A percentile compares a stretch with the other conserved stretches of the same genome.
phyloP scores from a whole-genome alignment of 2,113 vertebrate genomes.

The Picathartes gymnocephalus region DNA sequence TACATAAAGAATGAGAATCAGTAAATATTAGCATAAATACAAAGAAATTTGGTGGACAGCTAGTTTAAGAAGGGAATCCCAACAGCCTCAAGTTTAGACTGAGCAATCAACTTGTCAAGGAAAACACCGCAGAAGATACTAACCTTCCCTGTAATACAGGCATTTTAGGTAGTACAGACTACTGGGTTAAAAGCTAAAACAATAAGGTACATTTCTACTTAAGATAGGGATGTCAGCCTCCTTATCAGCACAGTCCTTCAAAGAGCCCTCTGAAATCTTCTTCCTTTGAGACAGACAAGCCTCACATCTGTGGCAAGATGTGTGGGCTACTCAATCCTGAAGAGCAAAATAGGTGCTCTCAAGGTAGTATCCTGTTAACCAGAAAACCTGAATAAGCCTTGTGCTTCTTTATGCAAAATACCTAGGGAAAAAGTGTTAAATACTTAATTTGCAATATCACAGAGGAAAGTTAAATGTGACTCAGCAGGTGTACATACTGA shows the following conservation, averaged over 20 bases:
- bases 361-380: not conserved
- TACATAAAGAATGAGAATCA: too few species aligned
- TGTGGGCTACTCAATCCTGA: not conserved
- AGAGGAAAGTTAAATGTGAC: not conserved
- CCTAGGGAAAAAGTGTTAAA: not conserved
- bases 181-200: conserved; percentile 22
- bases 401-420: not conserved
- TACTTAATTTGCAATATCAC: not conserved
- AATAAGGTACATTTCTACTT: not conserved
- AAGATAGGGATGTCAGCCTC: conserved; percentile 25
- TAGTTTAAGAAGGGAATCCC: not conserved
- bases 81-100: not conserved
- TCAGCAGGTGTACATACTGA: not conserved
- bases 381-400: not conserved
- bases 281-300: not conserved
- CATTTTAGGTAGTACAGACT: not conserved
- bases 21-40: too few species aligned
- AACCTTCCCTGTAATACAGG: not conserved
- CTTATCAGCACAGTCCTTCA: conserved; percentile 22
- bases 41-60: not conserved
- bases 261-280: not conserved
- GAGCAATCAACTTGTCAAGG: not conserved
- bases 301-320: not conserved
- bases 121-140: not conserved
- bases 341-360: not conserved